phyloP scores from a whole-genome alignment of 2,888 invertebrate species.

The Nycteola revayana region DNA sequence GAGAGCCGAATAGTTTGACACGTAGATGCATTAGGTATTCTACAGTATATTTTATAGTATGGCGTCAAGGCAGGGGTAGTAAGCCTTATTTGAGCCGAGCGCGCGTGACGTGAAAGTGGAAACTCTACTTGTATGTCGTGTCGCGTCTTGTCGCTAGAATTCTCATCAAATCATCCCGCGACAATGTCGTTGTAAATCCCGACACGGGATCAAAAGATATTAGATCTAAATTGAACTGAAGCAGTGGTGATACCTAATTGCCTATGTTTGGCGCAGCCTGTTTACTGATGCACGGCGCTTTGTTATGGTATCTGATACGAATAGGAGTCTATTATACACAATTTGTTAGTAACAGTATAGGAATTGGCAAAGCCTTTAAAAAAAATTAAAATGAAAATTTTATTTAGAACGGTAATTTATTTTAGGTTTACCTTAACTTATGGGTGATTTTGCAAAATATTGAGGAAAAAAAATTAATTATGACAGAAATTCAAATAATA shows the following conservation, averaged over 20 bases:
- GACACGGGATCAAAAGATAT: conserved; percentile 74
- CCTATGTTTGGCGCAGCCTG: conserved; percentile 34
- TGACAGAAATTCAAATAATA: no score
- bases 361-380: no score
- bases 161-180: conserved; percentile 78
- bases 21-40: conserved; percentile 70
- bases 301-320: conserved; percentile 26
- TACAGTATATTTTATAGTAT: conserved; percentile 64
- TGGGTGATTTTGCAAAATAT: no score
- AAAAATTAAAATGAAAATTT: no score
- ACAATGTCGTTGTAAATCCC: conserved; percentile 77
- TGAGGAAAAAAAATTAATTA: no score
- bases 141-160: conserved; percentile 67
- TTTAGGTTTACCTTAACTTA: no score
- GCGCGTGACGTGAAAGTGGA: conserved; percentile 79
- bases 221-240: conserved; percentile 72
- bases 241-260: conserved; percentile 52
- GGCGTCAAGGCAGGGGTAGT: conserved; percentile 62
- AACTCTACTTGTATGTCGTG: conserved; percentile 68
- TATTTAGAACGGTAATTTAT: no score
- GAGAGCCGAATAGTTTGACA: conserved; percentile 43
- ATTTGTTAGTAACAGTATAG: no score
- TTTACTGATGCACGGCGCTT: conserved; percentile 21
- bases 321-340: no score
- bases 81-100: conserved; percentile 76